Conservation (phyloP, 2,113 vertebrate genomes). For the Ceratotherium simum region DNA sequence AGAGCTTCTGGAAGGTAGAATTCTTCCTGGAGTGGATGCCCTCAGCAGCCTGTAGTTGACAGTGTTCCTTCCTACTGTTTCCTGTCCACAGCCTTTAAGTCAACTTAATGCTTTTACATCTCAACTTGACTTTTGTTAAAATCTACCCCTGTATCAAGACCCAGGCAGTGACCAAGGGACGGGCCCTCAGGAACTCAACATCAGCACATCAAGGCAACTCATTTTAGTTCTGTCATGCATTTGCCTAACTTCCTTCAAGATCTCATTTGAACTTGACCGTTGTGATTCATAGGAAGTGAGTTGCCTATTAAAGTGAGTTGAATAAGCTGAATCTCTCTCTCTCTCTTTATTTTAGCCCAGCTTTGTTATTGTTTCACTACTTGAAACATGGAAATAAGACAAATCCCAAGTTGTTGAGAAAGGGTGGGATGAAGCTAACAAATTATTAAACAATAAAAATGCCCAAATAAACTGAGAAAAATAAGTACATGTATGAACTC, state of each 20-base stretch:
- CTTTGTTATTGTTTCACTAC: not conserved
- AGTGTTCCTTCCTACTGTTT: constrained; percentile 29
- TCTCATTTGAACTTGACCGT: not conserved
- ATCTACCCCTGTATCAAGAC: not conserved
- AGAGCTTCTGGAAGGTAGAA: constrained; percentile 98
- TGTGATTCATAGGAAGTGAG: not conserved
- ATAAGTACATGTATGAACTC: not conserved
- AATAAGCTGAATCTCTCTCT: not conserved
- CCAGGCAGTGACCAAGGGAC: not conserved
- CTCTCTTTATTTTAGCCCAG: not conserved
- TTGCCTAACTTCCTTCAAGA: not conserved
- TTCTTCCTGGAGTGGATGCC: constrained; percentile 96
- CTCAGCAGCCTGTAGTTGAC: constrained; percentile 91
- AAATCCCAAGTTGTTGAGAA: not conserved
- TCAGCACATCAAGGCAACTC: not conserved
- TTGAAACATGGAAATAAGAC: not conserved
- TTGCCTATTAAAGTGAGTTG: constrained; percentile 66
- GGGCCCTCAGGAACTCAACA: not conserved
- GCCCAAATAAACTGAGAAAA: not conserved
- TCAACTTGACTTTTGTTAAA: not conserved
- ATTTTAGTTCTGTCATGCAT: not conserved
- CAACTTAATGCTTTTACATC: not conserved
- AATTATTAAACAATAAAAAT: not conserved
- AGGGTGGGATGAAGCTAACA: not conserved
- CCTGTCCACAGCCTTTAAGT: constrained; percentile 53